phyloP scores from a whole-genome alignment of 2,888 invertebrate genomes.

The Parnassius orleans region DNA sequence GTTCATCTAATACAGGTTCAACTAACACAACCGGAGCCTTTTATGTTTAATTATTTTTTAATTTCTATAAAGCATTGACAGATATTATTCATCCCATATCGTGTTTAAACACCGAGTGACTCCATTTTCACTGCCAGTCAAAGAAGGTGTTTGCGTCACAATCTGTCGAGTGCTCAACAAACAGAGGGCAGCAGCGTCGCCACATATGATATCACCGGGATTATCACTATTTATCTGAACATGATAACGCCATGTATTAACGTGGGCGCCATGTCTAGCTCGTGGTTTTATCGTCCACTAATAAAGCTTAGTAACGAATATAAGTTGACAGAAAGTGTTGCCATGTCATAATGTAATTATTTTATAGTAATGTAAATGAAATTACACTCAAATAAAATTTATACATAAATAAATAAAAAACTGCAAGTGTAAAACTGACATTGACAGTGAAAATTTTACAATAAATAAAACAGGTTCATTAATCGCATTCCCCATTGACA shows the following conservation, averaged over 20 bases:
- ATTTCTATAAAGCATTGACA: too few species aligned
- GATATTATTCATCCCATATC: neutral
- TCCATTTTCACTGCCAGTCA: conserved; percentile 24
- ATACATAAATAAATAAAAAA: too few species aligned
- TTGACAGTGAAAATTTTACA: too few species aligned
- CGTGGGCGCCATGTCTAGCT: conserved; percentile 43
- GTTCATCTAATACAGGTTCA: too few species aligned
- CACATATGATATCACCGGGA: conserved; percentile 56
- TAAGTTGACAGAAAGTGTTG: neutral
- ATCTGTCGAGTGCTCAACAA: conserved; percentile 39
- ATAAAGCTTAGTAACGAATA: neutral
- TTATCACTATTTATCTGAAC: conserved; percentile 63
- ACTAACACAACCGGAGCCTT: too few species aligned
- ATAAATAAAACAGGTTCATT: conserved; percentile 2
- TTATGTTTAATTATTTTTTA: too few species aligned
- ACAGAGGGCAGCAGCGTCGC: conserved; percentile 44
- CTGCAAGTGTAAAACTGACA: too few species aligned
- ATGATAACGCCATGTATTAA: conserved; percentile 56
- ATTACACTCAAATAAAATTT: too few species aligned
- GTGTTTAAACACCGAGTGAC: conserved; percentile 2
- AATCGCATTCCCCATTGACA: conserved; percentile 6
- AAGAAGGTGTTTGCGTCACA: conserved; percentile 28
- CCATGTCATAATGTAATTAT: too few species aligned
- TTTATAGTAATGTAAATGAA: too few species aligned
- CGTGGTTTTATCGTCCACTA: conserved; percentile 30